A percentile compares a stretch with the other conserved stretches of the same genome.
Evolutionary conservation across 2,113 vertebrate species (phyloP).

Genomic region (Oceanites oceanicus): DNA sequence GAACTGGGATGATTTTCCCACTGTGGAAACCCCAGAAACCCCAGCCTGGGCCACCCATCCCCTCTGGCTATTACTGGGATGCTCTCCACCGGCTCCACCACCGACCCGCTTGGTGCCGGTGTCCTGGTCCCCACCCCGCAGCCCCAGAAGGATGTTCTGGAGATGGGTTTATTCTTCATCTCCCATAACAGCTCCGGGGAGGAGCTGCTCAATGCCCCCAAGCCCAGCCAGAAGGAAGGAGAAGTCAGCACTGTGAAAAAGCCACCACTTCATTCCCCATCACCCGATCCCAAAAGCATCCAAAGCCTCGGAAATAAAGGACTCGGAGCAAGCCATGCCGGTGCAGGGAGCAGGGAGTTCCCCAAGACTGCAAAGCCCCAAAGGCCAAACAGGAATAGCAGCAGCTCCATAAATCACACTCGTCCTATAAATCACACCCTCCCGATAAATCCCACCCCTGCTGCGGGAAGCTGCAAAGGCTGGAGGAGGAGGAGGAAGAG

Average conservation of each 20-base stretch:
- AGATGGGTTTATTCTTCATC: background rate
- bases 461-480: background rate
- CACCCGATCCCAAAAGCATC: background rate
- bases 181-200: too few relatives aligned
- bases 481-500: background rate
- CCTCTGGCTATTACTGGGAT: background rate
- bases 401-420: background rate
- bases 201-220: rapidly evolving
- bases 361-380: background rate
- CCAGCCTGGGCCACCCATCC: background rate
- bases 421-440: background rate
- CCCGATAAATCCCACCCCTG: background rate
- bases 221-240: background rate
- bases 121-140: background rate
- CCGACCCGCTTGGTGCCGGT: rapidly evolving
- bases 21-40: background rate
- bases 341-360: background rate
- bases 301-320: background rate
- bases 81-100: background rate
- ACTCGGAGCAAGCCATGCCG: rapidly evolving
- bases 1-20: background rate
- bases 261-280: background rate
- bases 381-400: background rate
- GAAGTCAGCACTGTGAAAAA: background rate
- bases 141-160: background rate